Conservation (phyloP, 2,888 invertebrate genomes). For the Gymnosoma rotundatum region DNA sequence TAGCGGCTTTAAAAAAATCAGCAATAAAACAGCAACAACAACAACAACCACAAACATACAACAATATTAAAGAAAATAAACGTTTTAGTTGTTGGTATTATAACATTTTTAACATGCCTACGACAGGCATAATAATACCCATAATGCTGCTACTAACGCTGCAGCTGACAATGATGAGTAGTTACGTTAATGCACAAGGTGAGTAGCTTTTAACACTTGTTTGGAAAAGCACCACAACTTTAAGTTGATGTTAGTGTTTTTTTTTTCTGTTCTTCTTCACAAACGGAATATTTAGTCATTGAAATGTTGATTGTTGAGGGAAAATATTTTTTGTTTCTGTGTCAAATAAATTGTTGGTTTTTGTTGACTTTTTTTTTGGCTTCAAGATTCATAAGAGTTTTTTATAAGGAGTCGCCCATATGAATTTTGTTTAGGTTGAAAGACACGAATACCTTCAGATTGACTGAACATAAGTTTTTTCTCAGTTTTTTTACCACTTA, state of each 20-base stretch:
- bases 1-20: slow-evolving; percentile 60
- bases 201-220: slow-evolving; percentile 68
- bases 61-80: slow-evolving; percentile 21
- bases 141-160: slow-evolving; percentile 30
- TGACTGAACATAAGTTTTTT: slow-evolving; percentile 2
- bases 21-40: slow-evolving; percentile 25
- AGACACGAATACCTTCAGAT: background rate
- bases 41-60: slow-evolving; percentile 31
- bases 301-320: slow-evolving; percentile 18
- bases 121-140: slow-evolving; percentile 35
- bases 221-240: slow-evolving; percentile 45
- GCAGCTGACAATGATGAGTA: slow-evolving; percentile 58
- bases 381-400: slow-evolving; percentile 11
- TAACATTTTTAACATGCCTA: slow-evolving; percentile 51
- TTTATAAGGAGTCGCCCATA: slow-evolving; percentile 33
- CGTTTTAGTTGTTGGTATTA: slow-evolving; percentile 49
- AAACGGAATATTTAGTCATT: slow-evolving; percentile 47
- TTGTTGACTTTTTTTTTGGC: background rate
- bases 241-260: slow-evolving; percentile 32
- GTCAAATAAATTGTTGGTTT: slow-evolving; percentile 30
- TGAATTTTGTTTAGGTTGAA: background rate
- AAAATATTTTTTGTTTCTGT: slow-evolving; percentile 16
- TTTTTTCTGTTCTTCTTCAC: slow-evolving; percentile 22
- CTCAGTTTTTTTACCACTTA: slow-evolving; percentile 1
- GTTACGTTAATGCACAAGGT: slow-evolving; percentile 69